Conservation (phyloP, 1,140 invertebrate genomes). For the Drosophila elegans region DNA sequence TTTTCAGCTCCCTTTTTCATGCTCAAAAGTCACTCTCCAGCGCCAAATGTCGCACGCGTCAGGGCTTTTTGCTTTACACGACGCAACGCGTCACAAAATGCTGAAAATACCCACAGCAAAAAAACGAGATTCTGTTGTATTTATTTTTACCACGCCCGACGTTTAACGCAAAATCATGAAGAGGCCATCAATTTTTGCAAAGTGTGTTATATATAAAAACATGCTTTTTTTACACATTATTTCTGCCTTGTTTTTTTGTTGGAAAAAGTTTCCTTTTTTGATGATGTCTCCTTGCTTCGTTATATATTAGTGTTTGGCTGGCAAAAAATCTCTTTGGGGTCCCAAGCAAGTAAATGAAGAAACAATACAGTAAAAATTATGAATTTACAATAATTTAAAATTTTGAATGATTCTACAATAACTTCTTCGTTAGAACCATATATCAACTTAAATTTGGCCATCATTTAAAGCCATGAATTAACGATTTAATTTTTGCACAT, state of each 20-base stretch:
- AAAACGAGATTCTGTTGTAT: conserved; percentile 32
- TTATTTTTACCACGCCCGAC: conserved; percentile 68
- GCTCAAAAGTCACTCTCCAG: conserved; percentile 62
- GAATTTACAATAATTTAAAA: no score
- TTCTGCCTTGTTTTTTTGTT: conserved; percentile 20
- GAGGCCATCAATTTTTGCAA: conserved; percentile 31
- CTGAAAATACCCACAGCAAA: conserved; percentile 30
- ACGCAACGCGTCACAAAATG: conserved; percentile 38
- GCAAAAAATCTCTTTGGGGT: conserved; percentile 2
- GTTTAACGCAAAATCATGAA: conserved; percentile 59
- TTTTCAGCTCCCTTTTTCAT: conserved; percentile 33
- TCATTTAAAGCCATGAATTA: background rate
- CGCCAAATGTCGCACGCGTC: conserved; percentile 76
- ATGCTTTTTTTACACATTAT: conserved; percentile 10
- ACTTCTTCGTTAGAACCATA: no score
- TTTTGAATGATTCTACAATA: no score
- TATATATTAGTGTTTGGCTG: conserved; percentile 3
- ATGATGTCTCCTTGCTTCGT: conserved; percentile 7
- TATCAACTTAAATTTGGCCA: conserved; percentile 8
- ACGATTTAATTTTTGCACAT: conserved; percentile 21
- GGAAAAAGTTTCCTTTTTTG: conserved; percentile 17
- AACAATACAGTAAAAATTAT: no score
- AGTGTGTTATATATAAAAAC: conserved; percentile 25
- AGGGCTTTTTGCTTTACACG: conserved; percentile 60
- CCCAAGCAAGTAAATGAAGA: background rate